Evolutionary conservation across 2,113 vertebrate genomes (phyloP).

Genomic region (Onychostoma macrolepis): DNA sequence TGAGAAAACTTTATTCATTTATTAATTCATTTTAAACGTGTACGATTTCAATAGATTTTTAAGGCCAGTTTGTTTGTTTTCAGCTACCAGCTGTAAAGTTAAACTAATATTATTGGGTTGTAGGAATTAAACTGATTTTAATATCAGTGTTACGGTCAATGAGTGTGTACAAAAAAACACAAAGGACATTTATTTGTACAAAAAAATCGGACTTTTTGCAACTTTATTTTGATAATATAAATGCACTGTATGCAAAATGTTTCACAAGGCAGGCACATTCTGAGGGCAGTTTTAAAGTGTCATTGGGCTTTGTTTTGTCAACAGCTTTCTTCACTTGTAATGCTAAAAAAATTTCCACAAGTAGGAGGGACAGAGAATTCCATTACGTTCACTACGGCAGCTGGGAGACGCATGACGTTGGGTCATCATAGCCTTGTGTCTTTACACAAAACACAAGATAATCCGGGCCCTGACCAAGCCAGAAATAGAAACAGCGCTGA

Average conservation of each 20-base stretch:
- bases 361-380: constrained; percentile 56
- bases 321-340: constrained; percentile 13
- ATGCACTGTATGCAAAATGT: constrained; percentile 23
- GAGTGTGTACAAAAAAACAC: neutral
- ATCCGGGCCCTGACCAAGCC: constrained; percentile 57
- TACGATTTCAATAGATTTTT: neutral
- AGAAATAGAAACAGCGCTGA: constrained; percentile 58
- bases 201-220: neutral
- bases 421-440: constrained; percentile 40
- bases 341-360: constrained; percentile 52
- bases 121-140: neutral
- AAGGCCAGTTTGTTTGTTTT: neutral
- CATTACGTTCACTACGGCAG: constrained; percentile 54
- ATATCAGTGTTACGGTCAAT: neutral
- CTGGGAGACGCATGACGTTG: constrained; percentile 45
- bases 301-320: constrained; percentile 49
- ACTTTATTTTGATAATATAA: constrained; percentile 16
- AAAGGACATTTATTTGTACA: neutral
- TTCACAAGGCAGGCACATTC: constrained; percentile 31
- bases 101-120: neutral
- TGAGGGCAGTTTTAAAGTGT: constrained; percentile 20
- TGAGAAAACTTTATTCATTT: neutral
- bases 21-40: neutral
- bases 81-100: neutral
- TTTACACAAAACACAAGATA: constrained; percentile 61